Evolutionary conservation across 2,797 vertebrate genomes (phyloP).

Genomic region (Acipenser transmontanus): DNA sequence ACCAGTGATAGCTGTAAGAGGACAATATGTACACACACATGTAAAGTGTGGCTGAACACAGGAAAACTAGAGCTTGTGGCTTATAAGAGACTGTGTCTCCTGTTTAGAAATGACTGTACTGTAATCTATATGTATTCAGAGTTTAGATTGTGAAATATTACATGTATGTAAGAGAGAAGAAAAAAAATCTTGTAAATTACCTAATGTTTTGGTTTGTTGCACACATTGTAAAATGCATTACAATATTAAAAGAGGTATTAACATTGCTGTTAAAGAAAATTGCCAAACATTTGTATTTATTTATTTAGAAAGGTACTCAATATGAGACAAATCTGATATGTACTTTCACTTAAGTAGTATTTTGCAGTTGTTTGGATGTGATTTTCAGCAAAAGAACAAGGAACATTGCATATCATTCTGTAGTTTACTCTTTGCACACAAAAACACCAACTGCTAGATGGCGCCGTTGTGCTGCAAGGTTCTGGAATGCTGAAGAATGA

Average conservation of each 20-base stretch:
- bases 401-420: too few relatives aligned
- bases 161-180: conserved; percentile 51
- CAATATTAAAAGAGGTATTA: conserved; percentile 48
- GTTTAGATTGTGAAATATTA: conserved; percentile 59
- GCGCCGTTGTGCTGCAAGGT: too few relatives aligned
- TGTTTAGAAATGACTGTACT: conserved; percentile 50
- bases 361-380: too few relatives aligned
- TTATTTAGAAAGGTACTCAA: too few relatives aligned
- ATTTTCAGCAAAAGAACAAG: too few relatives aligned
- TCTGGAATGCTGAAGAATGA: too few relatives aligned
- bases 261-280: too few relatives aligned
- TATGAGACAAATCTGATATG: too few relatives aligned
- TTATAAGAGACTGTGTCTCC: conserved; percentile 53
- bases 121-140: conserved; percentile 57
- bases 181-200: conserved; percentile 45
- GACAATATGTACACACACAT: conserved; percentile 19
- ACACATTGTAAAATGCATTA: conserved; percentile 51
- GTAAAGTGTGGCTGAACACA: conserved; percentile 27
- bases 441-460: too few relatives aligned
- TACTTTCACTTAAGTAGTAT: too few relatives aligned
- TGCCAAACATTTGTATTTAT: too few relatives aligned
- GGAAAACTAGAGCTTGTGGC: conserved; percentile 47
- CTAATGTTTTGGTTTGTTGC: conserved; percentile 47
- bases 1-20: conserved; percentile 13
- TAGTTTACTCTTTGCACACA: too few relatives aligned